A percentile compares a stretch with the other conserved stretches of the same genome.
Evolutionary conservation across 2,797 vertebrate species (phyloP).

Genomic region (Valencia hispanica): DNA sequence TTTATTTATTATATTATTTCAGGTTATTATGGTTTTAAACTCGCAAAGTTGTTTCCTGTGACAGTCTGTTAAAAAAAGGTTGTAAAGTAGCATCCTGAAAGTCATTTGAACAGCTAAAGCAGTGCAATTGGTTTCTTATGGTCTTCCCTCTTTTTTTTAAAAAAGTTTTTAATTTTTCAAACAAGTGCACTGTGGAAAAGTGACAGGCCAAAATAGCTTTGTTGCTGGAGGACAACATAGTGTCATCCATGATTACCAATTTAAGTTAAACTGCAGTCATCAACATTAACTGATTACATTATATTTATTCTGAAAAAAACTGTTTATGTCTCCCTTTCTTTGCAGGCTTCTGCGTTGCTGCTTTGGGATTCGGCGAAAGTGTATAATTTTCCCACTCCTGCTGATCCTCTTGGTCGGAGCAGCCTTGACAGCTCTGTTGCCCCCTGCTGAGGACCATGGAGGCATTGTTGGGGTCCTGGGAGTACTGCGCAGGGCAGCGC

Average conservation of each 20-base stretch:
- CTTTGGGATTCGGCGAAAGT: constrained; percentile 36
- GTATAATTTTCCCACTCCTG: constrained; percentile 68
- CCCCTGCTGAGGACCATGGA: constrained; percentile 60
- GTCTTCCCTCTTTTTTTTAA: too few relatives aligned
- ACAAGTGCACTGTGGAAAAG: too few relatives aligned
- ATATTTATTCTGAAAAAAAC: background rate
- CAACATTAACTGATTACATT: background rate
- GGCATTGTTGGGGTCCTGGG: constrained; percentile 52
- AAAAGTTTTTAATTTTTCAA: too few relatives aligned
- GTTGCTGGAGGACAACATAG: too few relatives aligned
- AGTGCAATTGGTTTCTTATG: too few relatives aligned
- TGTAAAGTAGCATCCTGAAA: too few relatives aligned
- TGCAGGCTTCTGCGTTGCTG: constrained; percentile 58
- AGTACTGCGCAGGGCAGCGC: constrained; percentile 45
- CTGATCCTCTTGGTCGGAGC: constrained; percentile 75
- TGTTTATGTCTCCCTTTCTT: background rate
- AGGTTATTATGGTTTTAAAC: background rate
- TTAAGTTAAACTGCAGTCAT: background rate
- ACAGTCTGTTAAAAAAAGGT: too few relatives aligned
- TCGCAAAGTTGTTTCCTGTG: too few relatives aligned
- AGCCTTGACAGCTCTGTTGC: constrained; percentile 74
- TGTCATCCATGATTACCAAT: too few relatives aligned
- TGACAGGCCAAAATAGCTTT: too few relatives aligned
- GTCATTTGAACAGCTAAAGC: too few relatives aligned
- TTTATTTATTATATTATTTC: too few relatives aligned